Conservation (phyloP, 92 coral and sea anemone species). For the Umimayanthus chanpuru region DNA sequence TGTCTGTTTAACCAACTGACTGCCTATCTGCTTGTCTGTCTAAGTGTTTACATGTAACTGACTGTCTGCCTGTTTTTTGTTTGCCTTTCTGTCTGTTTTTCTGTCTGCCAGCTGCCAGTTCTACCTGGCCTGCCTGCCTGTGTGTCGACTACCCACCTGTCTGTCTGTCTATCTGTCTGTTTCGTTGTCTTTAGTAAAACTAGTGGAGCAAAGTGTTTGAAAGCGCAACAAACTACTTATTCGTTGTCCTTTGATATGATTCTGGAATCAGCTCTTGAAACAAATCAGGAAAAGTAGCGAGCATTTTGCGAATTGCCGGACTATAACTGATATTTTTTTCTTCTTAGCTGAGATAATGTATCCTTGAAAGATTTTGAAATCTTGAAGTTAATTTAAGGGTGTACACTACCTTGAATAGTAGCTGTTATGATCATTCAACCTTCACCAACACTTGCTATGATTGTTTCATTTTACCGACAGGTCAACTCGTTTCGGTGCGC, state of each 20-base stretch:
- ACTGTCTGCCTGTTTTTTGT: not conserved
- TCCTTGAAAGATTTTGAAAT: no score
- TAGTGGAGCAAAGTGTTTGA: not conserved
- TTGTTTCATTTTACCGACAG: constrained; percentile 27
- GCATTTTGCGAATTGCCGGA: no score
- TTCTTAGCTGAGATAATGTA: no score
- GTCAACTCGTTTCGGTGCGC: constrained; percentile 78
- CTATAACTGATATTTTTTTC: no score
- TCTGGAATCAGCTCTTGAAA: not conserved
- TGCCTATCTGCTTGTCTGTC: not conserved
- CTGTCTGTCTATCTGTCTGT: not conserved
- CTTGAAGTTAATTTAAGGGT: no score
- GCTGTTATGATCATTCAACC: not conserved
- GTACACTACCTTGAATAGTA: no score
- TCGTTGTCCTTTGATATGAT: no score
- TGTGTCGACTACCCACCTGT: not conserved
- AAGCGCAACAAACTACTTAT: not conserved
- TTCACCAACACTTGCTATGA: not conserved
- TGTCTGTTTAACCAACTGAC: not conserved
- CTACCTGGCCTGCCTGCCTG: not conserved
- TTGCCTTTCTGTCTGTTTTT: not conserved
- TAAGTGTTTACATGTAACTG: no score
- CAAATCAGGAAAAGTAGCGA: not conserved
- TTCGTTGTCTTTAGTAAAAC: not conserved
- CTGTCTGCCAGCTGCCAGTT: not conserved